These are phyloP conservation scores for Caenorhabditis tropicalis DNA, from an alignment of 1,140 invertebrate species.

Conservation along the genomic window DNA sequence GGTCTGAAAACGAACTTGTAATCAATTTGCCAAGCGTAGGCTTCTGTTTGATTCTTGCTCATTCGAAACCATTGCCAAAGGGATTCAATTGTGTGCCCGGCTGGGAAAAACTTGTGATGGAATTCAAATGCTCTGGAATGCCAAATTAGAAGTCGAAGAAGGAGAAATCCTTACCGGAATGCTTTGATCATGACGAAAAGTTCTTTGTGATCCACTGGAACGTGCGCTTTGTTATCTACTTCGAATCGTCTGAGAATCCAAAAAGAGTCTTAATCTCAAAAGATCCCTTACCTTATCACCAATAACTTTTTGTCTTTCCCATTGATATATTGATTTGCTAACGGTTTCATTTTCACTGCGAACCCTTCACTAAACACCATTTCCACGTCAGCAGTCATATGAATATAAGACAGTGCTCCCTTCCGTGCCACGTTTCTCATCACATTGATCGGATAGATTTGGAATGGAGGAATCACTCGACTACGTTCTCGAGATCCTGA, in stretches of 20 bases:
- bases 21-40: conserved; percentile 35
- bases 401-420: conserved; percentile 35
- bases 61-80: conserved; percentile 53
- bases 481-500: conserved; percentile 14
- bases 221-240: conserved; percentile 29
- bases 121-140: conserved; percentile 47
- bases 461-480: conserved; percentile 46
- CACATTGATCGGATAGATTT: conserved; percentile 48
- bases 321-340: conserved; percentile 40
- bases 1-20: conserved; percentile 36
- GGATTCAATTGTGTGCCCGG: conserved; percentile 40
- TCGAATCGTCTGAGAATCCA: conserved; percentile 42
- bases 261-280: not conserved
- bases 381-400: conserved; percentile 44
- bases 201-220: conserved; percentile 21
- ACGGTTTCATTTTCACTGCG: conserved; percentile 8
- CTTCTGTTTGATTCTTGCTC: not conserved
- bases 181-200: conserved; percentile 5
- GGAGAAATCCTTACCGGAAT: not conserved
- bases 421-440: conserved; percentile 46
- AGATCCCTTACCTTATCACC: not conserved
- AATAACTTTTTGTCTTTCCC: conserved; percentile 41
- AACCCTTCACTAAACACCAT: conserved; percentile 48
- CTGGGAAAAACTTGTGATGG: conserved; percentile 50
- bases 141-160: not conserved